These are phyloP conservation scores for Lasioglossum calceatum DNA, from an alignment of 2,888 invertebrate species.

Conservation along the genomic window DNA sequence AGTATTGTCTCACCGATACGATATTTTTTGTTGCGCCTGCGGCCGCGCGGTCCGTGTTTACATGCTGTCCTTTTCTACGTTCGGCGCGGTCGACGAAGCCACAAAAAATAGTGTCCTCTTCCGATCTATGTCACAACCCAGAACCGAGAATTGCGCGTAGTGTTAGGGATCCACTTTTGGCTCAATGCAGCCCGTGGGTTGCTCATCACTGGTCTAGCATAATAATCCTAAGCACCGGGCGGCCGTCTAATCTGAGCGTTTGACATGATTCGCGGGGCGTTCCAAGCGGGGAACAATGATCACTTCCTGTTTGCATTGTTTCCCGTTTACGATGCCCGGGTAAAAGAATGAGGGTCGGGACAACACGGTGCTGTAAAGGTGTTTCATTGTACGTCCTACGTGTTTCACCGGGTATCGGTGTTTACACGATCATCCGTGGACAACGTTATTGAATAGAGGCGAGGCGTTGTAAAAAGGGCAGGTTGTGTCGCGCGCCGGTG, in stretches of 20 bases:
- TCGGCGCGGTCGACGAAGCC: too few species aligned
- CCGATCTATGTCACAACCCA: too few species aligned
- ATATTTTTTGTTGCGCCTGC: too few species aligned
- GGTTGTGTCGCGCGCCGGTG: conserved; percentile 67
- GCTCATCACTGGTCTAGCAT: too few species aligned
- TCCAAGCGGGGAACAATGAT: conserved; percentile 27
- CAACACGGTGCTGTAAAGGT: conserved; percentile 36
- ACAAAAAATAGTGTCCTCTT: too few species aligned
- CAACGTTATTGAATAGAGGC: conserved; percentile 62
- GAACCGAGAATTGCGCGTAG: too few species aligned
- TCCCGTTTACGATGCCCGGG: conserved; percentile 28
- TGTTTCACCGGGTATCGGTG: conserved; percentile 43
- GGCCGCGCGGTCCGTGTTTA: too few species aligned
- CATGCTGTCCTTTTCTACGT: too few species aligned
- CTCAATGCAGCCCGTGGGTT: too few species aligned
- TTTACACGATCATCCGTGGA: conserved; percentile 65
- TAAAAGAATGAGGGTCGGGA: conserved; percentile 22
- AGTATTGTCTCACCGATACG: too few species aligned
- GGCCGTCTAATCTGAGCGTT: conserved; percentile 17
- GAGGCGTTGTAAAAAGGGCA: conserved; percentile 61
- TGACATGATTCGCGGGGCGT: conserved; percentile 9
- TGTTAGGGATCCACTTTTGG: too few species aligned
- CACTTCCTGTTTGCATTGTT: conserved; percentile 50
- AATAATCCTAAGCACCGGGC: conserved; percentile 1
- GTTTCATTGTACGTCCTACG: conserved; percentile 53